phyloP scores from a whole-genome alignment of 2,113 vertebrate species.

The Cavia porcellus region DNA sequence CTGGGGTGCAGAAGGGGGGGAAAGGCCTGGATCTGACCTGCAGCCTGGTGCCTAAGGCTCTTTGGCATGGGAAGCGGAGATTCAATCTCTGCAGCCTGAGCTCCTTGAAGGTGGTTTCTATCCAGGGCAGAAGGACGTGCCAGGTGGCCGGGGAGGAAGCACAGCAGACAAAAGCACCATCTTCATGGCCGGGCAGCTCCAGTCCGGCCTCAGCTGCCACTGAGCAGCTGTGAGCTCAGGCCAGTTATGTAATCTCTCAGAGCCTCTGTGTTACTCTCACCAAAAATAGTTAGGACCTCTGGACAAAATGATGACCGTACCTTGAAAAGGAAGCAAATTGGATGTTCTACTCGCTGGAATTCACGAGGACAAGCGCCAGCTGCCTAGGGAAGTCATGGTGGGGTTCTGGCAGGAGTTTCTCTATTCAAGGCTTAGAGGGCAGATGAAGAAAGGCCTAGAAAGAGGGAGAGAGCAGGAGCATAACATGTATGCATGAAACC shows the following conservation, averaged over 20 bases:
- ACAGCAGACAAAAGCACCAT: not conserved
- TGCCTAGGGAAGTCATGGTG: not conserved
- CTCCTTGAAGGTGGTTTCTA: not conserved
- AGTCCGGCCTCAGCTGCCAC: not conserved
- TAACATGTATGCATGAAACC: not conserved
- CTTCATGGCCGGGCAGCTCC: conserved; percentile 15
- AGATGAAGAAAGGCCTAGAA: not conserved
- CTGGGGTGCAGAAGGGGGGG: no score
- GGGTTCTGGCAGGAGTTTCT: not conserved
- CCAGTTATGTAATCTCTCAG: not conserved
- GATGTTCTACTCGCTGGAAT: not conserved
- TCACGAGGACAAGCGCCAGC: not conserved
- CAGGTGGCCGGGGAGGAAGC: not conserved
- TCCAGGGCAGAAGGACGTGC: no score
- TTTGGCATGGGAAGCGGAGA: not conserved
- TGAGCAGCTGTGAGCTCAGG: not conserved
- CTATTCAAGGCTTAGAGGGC: not conserved
- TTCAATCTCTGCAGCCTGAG: not conserved
- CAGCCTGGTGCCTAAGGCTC: not conserved
- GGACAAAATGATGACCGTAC: not conserved
- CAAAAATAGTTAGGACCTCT: not conserved
- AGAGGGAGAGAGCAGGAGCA: not conserved
- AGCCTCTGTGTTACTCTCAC: not conserved
- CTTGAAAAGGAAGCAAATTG: not conserved
- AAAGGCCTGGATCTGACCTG: not conserved